These are phyloP conservation scores for Melangyna quadrimaculata DNA, from an alignment of 2,888 invertebrate species.

Conservation along the genomic window DNA sequence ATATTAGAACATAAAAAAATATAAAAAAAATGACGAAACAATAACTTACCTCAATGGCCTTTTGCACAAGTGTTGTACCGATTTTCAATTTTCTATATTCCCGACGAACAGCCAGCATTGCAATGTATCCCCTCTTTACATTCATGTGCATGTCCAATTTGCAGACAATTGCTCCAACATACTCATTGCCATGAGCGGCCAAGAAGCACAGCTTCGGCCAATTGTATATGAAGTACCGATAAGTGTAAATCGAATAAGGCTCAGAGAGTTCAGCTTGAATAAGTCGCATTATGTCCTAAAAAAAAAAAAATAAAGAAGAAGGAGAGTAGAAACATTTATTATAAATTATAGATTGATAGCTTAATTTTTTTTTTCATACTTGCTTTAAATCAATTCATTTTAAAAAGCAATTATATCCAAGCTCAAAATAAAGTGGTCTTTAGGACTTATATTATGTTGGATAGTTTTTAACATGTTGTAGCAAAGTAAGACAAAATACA, in stretches of 20 bases:
- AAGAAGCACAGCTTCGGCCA: constrained; percentile 99
- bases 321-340: too few species aligned
- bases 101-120: constrained; percentile 99
- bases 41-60: constrained; percentile 86
- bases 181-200: constrained; percentile 92
- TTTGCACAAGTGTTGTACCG: constrained; percentile 91
- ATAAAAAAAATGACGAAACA: background rate
- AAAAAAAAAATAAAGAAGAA: constrained; percentile 9
- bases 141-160: constrained; percentile 97
- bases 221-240: constrained; percentile 99
- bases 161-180: constrained; percentile 99
- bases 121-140: constrained; percentile 97
- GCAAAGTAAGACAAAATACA: too few species aligned
- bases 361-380: too few species aligned
- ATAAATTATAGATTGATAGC: too few species aligned
- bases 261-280: constrained; percentile 99
- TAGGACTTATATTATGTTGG: too few species aligned
- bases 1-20: background rate
- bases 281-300: constrained; percentile 95
- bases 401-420: too few species aligned
- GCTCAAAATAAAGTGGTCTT: too few species aligned
- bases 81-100: constrained; percentile 96
- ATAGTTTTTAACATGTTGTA: too few species aligned
- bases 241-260: constrained; percentile 99
- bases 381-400: too few species aligned